Percentiles rank a stretch among this genome's conserved stretches.
These are phyloP conservation scores for Pachycephala philippinensis DNA, from an alignment of 2,113 vertebrate species.

Conservation along the genomic window DNA sequence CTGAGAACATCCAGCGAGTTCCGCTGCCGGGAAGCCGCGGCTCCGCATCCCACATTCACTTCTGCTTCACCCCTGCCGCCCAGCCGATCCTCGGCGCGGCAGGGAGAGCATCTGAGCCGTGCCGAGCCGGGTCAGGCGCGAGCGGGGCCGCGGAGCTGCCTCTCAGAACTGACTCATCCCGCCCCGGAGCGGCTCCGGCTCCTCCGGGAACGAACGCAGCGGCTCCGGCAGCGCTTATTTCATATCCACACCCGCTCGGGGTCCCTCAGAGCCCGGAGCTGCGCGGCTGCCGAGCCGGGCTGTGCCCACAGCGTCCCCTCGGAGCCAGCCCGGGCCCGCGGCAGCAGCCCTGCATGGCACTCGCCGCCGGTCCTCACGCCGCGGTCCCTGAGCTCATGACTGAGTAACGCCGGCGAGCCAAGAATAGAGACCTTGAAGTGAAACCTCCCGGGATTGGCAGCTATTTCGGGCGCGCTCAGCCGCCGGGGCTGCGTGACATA, in stretches of 20 bases:
- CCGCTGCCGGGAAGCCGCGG: not conserved
- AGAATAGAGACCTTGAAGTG: conserved; percentile 67
- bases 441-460: conserved; percentile 61
- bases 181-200: not conserved
- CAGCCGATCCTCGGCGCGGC: not conserved
- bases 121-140: not conserved
- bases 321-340: accelerated
- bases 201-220: not conserved
- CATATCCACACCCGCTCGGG: accelerated
- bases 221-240: not conserved
- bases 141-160: accelerated
- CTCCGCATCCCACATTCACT: conserved; percentile 23
- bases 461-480: conserved; percentile 36
- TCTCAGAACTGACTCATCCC: not conserved
- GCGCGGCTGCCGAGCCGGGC: not conserved
- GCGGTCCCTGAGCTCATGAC: conserved; percentile 22
- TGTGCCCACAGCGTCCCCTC: not conserved
- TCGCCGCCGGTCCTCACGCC: not conserved
- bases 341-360: not conserved
- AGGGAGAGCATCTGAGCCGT: not conserved
- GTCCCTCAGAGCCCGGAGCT: accelerated
- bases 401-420: conserved; percentile 27
- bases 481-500: conserved; percentile 48
- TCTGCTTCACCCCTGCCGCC: not conserved
- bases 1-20: conserved; percentile 25